Conservation (phyloP, 2,888 invertebrate genomes). For the Pedicia rivosa region DNA sequence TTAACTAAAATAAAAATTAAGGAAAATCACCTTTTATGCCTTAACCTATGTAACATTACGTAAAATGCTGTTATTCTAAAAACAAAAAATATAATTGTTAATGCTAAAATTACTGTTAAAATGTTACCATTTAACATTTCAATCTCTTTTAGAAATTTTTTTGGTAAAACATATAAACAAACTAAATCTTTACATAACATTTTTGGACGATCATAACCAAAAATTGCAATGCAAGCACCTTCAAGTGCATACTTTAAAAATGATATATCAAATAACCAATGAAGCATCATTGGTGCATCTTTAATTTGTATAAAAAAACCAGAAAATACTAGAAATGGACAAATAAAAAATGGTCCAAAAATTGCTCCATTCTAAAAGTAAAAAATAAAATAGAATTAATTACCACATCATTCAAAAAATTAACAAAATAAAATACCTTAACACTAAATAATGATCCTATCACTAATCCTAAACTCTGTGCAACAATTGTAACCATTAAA, state of each 20-base stretch:
- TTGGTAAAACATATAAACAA: conserved; percentile 56
- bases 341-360: conserved; percentile 72
- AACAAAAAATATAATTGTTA: conserved; percentile 44
- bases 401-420: neutral
- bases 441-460: conserved; percentile 69
- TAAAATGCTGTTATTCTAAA: conserved; percentile 49
- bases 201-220: conserved; percentile 61
- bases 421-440: conserved; percentile 36
- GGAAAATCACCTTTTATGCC: conserved; percentile 29
- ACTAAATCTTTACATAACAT: conserved; percentile 58
- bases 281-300: conserved; percentile 60
- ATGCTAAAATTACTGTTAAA: conserved; percentile 43
- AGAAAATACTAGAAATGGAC: conserved; percentile 81
- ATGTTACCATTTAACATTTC: conserved; percentile 54
- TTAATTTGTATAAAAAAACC: conserved; percentile 80
- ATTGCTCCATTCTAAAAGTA: conserved; percentile 67
- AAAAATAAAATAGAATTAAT: neutral
- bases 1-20: neutral
- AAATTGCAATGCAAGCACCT: conserved; percentile 63
- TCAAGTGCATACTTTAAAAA: conserved; percentile 82
- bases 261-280: conserved; percentile 77
- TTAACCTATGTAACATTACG: conserved; percentile 46
- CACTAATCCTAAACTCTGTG: conserved; percentile 71
- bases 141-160: conserved; percentile 54
- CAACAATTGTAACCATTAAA: conserved; percentile 63